Percentiles rank a stretch among this genome's conserved stretches.
These are phyloP conservation scores for Baccha elongata DNA, from an alignment of 2,888 invertebrate species.

Conservation along the genomic window DNA sequence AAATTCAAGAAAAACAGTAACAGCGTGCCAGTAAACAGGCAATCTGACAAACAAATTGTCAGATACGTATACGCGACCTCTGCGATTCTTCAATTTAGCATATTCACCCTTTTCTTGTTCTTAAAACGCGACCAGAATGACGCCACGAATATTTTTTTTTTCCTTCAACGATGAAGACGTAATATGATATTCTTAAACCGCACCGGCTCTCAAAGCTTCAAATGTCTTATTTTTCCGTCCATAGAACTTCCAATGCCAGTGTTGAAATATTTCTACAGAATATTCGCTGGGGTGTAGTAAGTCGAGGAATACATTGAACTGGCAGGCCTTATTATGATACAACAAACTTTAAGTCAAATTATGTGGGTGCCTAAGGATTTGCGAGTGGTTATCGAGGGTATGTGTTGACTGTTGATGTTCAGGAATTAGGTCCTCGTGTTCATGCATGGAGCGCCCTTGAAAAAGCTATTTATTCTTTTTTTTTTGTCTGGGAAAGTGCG, in stretches of 20 bases:
- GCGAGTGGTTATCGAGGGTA: conserved; percentile 3
- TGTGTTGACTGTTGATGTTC: conserved; percentile 1
- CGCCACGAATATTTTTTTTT: conserved; percentile 24
- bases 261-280: not conserved
- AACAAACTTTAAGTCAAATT: conserved; percentile 49
- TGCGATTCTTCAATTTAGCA: not conserved
- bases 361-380: conserved; percentile 48
- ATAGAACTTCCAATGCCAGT: not conserved
- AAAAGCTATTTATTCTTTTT: not conserved
- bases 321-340: conserved; percentile 37
- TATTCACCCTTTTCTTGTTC: conserved; percentile 48
- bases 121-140: conserved; percentile 48
- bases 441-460: not conserved
- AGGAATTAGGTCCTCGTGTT: not conserved
- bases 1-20: conserved; percentile 21
- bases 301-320: conserved; percentile 29
- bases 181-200: not conserved
- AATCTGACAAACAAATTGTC: conserved; percentile 40
- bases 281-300: conserved; percentile 11
- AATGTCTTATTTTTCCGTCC: conserved; percentile 17
- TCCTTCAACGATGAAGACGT: not conserved
- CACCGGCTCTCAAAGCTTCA: not conserved
- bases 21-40: conserved; percentile 1
- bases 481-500: not conserved
- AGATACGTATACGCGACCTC: not conserved